Evolutionary conservation across 1,140 invertebrate genomes (phyloP).

Genomic region (Oedothorax gibbosus): DNA sequence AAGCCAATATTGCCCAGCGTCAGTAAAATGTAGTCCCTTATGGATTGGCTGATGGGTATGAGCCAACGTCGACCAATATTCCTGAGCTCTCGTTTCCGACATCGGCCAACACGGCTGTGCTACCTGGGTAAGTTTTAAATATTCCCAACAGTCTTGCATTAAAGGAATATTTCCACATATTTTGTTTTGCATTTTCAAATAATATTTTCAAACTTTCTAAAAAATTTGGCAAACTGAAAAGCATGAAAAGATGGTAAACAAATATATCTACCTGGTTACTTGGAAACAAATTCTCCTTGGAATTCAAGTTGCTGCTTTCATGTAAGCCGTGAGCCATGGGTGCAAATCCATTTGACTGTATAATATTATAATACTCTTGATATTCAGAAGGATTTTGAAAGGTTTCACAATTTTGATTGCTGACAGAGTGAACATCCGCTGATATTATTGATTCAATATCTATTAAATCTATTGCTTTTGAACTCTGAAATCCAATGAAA

Average conservation of each 20-base stretch:
- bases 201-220: too few species aligned
- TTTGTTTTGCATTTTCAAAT: too few species aligned
- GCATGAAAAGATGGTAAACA: background rate
- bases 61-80: too few species aligned
- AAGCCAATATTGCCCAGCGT: too few species aligned
- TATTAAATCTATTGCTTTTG: conserved; percentile 11
- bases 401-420: conserved; percentile 30
- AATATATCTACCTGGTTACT: conserved; percentile 10
- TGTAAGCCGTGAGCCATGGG: background rate
- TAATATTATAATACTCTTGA: conserved; percentile 24
- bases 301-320: conserved; percentile 7
- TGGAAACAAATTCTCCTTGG: background rate
- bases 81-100: too few species aligned
- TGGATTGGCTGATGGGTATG: too few species aligned
- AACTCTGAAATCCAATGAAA: conserved; percentile 19
- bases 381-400: conserved; percentile 16
- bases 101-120: too few species aligned
- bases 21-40: too few species aligned
- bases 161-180: too few species aligned
- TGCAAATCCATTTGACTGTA: background rate
- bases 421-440: conserved; percentile 23
- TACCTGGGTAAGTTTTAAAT: too few species aligned
- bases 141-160: too few species aligned
- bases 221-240: background rate
- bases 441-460: conserved; percentile 53